phyloP scores from a whole-genome alignment of 2,113 vertebrate genomes.

The Burhinus bistriatus region DNA sequence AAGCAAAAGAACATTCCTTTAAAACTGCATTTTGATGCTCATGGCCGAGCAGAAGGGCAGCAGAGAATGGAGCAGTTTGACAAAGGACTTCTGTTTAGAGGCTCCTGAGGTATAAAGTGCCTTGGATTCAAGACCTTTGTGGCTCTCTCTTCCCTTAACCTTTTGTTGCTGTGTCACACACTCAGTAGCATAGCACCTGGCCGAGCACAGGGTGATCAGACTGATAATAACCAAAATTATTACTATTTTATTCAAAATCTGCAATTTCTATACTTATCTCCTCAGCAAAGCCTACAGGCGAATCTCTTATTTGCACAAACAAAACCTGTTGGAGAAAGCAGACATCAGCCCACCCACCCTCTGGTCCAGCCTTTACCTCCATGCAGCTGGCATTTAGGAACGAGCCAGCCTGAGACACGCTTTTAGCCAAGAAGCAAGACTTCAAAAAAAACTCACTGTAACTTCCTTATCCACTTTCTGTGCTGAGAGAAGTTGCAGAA shows the following conservation, averaged over 20 bases:
- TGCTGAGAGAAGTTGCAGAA: fast-evolving
- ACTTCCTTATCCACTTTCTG: too few relatives aligned
- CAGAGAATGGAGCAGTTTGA: not conserved
- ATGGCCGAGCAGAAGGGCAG: not conserved
- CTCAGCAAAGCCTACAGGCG: not conserved
- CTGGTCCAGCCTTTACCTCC: not conserved
- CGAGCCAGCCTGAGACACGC: too few relatives aligned
- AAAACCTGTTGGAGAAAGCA: not conserved
- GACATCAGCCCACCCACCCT: not conserved
- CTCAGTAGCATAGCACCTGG: not conserved
- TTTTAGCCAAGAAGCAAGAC: not conserved
- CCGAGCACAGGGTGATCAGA: fast-evolving
- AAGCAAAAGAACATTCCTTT: not conserved
- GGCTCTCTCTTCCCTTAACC: not conserved
- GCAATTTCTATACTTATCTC: not conserved
- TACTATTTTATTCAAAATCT: not conserved
- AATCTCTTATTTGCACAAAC: not conserved
- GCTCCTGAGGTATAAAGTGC: not conserved
- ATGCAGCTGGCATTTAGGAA: not conserved
- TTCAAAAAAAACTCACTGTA: not conserved
- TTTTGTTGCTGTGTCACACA: fast-evolving
- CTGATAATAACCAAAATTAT: fast-evolving
- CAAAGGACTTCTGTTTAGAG: not conserved
- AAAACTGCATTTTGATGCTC: not conserved
- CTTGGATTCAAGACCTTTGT: not conserved